Percentiles rank a stretch among this genome's conserved stretches.
phyloP scores from a whole-genome alignment of 2,113 vertebrate genomes.

The Colinus virginianus region DNA sequence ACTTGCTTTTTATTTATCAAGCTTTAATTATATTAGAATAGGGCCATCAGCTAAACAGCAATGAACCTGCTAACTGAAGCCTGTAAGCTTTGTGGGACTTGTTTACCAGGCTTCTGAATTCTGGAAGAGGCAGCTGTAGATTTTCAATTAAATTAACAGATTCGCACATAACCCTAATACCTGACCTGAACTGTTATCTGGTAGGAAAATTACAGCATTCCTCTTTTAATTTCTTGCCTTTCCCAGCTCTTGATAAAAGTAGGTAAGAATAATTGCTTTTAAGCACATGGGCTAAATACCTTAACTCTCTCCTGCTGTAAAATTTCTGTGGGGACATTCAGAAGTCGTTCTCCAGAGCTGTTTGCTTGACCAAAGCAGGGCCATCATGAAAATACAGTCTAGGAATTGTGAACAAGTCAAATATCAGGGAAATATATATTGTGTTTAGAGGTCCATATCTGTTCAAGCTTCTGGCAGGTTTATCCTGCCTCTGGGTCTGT shows the following conservation, averaged over 20 bases:
- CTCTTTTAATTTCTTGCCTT: neutral
- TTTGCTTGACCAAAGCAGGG: neutral
- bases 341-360: neutral
- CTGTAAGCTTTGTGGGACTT: neutral
- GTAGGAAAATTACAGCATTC: conserved; percentile 6
- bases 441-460: neutral
- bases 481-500: neutral
- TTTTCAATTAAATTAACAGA: conserved; percentile 31
- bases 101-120: conserved; percentile 11
- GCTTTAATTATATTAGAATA: neutral
- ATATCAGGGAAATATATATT: neutral
- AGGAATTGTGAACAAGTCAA: neutral
- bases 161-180: neutral
- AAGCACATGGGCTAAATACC: neutral
- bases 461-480: neutral
- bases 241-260: neutral
- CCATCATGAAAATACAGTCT: neutral
- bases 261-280: neutral
- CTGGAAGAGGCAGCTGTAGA: neutral
- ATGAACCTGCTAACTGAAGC: neutral
- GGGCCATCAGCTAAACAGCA: neutral
- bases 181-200: neutral
- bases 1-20: neutral
- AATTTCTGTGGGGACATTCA: neutral
- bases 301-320: neutral